Base-by-base conservation (phyloP, 1,140 invertebrate genomes). In the Mercenaria mercenaria region DNA sequence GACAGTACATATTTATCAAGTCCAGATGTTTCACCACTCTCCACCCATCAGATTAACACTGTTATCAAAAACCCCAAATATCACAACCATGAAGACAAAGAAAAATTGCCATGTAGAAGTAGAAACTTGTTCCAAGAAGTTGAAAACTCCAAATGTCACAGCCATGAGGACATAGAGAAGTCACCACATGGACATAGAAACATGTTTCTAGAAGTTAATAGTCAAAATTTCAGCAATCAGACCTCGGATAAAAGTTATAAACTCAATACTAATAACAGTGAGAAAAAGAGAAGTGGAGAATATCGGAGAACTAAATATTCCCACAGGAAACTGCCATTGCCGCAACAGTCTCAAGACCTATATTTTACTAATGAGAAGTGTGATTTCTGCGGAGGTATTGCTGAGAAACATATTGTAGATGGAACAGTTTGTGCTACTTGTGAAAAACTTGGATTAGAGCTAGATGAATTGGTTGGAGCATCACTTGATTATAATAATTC, bases 31-130 rank as follows among this genome's bases (percentile, higher is more conserved):
- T 72, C 67, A 37, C 67, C 67, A 10, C 18, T 72, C 1, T 39
- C 32, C 6, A 23, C 18, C 26, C 26, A 72, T 47, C 0, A 20
- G 8, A 23, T 11, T 0, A 85, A 37, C 43, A 85, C 82, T 23
- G 82, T 85, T 2, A 72, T 52, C 41, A 85, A 85, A 52, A 85
- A 85, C n/a, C 39, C 82, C 23, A 85, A 41, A 29, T 74, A 61
- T 67, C 0, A 3, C 0, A 11, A n/a, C 23, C 2, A 61, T 23
- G 15, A 4, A 39, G 15, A 72, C n/a, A 2, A 6, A 15, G 18
- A 39, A 39, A 37, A 32, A 20, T 72, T 20, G 23, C 56, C 8
- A 13, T 26, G 4, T 13, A 59, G 3, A 10, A 6, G 20, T 26
- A 59, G 56, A 26, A 59, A 15, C 6, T 47, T 47, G 43, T 47